These are phyloP conservation scores for Temnothorax unifasciatus DNA, from an alignment of 2,888 invertebrate species.

Conservation along the genomic window DNA sequence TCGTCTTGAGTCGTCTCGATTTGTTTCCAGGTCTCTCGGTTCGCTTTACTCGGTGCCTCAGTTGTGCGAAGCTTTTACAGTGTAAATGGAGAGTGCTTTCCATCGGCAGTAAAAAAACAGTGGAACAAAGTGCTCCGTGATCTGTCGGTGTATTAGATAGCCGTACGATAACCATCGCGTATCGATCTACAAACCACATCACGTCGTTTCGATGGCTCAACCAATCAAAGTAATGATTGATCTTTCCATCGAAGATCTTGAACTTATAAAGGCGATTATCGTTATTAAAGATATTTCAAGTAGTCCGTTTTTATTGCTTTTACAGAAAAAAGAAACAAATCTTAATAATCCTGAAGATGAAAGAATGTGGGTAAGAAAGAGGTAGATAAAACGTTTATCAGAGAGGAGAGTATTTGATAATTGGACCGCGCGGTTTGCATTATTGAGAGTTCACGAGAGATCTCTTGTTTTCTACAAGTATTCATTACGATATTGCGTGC, in stretches of 20 bases:
- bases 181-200: conserved; percentile 34
- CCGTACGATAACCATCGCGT: conserved; percentile 15
- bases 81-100: conserved; percentile 53
- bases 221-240: conserved; percentile 21
- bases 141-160: conserved; percentile 37
- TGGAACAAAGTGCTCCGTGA: conserved; percentile 46
- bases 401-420: neutral
- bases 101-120: conserved; percentile 40
- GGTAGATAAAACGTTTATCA: neutral
- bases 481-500: conserved; percentile 2
- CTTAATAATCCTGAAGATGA: neutral
- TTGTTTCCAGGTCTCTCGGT: conserved; percentile 57
- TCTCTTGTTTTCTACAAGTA: conserved; percentile 20
- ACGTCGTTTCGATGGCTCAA: neutral
- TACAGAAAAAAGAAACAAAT: neutral
- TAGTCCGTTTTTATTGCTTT: neutral
- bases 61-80: conserved; percentile 52
- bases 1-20: conserved; percentile 40
- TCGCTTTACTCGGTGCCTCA: conserved; percentile 49
- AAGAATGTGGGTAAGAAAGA: neutral
- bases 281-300: conserved; percentile 1
- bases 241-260: neutral
- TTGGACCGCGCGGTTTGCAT: conserved; percentile 17
- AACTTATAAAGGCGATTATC: neutral
- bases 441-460: neutral